Percentiles rank a stretch among this genome's conserved stretches.
Evolutionary conservation across 2,888 invertebrate genomes (phyloP).

Genomic region (Epiblema foenella): DNA sequence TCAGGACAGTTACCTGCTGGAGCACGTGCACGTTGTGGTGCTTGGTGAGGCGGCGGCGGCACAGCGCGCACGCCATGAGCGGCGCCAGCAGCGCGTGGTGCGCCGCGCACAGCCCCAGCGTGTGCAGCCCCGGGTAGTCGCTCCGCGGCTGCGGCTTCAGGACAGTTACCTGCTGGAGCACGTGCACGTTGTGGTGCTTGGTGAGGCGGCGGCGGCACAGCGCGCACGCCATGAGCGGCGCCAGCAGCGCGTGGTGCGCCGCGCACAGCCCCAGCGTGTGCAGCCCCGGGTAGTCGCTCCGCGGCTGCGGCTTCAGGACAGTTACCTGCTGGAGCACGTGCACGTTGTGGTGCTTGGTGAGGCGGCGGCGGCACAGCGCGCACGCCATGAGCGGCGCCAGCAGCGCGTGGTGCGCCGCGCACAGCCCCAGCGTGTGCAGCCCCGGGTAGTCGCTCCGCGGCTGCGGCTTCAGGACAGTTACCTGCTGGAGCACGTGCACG

Average conservation of each 20-base stretch:
- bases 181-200: conserved; percentile 91
- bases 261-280: conserved; percentile 89
- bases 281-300: conserved; percentile 87
- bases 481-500: conserved; percentile 88
- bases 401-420: conserved; percentile 88
- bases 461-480: too few relatives aligned
- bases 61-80: too few relatives aligned
- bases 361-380: conserved; percentile 89
- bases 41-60: too few relatives aligned
- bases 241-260: conserved; percentile 88
- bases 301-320: too few relatives aligned
- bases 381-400: conserved; percentile 91
- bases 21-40: too few relatives aligned
- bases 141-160: too few relatives aligned
- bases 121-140: too few relatives aligned
- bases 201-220: conserved; percentile 91
- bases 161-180: conserved; percentile 82
- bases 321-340: conserved; percentile 87
- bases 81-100: too few relatives aligned
- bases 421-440: conserved; percentile 88
- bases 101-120: too few relatives aligned
- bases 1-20: too few relatives aligned
- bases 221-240: conserved; percentile 90
- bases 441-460: too few relatives aligned
- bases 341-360: conserved; percentile 91